Evolutionary conservation across 2,888 invertebrate species (phyloP), one percentile per base, ranked within the genome.

Genomic region (Lissonota sp.): DNA sequence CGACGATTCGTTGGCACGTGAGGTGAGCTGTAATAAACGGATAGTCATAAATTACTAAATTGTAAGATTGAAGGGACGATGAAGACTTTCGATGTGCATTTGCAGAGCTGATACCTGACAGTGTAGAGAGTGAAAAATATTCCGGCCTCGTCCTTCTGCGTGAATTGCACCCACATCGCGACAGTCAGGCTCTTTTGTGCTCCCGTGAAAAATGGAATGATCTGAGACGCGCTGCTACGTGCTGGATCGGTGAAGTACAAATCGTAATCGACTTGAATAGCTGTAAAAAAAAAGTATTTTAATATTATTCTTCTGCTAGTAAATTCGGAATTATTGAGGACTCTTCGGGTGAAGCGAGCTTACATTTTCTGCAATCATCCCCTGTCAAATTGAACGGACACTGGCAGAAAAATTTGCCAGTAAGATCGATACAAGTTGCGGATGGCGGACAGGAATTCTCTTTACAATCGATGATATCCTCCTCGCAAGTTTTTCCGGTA

Each of bases 231-330:
- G 86, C 97, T 97, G 80, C 98, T 98, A 10, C 98, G 95, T 10
- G 96, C 94, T 60, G 97, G 95, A 91, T 99, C 98, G 88, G 98
- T 97, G 93, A 99, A 98, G 95, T 97, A 98, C 7, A 99, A 94
- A 91, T 99, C 99, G 92, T 99, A 99, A 93, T 99, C 98, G n/a
- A 98, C 97, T 93, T 98, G 98, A 86, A 99, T 97, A n/a, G 97
- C 98, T 98, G 93, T 26, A 55, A 95, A 94, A 86, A 83, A 76
- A 46, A 57, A 42, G n/a, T n/a, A n/a, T 71, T 49, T n/a, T 12
- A 53, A 39, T 10, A 16, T 67, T 6, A 40, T 73, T 62, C 53
- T 58, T 49, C 1, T 26, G 26, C 26, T 26, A 3, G 3, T 26
- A 26, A 26, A 26, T 26, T 3, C 26, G 3, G 26, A 26, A 26